Percentiles rank a stretch among this genome's conserved stretches.
phyloP scores from a whole-genome alignment of 2,113 vertebrate species.

The Leptobrachium ailaonicum region DNA sequence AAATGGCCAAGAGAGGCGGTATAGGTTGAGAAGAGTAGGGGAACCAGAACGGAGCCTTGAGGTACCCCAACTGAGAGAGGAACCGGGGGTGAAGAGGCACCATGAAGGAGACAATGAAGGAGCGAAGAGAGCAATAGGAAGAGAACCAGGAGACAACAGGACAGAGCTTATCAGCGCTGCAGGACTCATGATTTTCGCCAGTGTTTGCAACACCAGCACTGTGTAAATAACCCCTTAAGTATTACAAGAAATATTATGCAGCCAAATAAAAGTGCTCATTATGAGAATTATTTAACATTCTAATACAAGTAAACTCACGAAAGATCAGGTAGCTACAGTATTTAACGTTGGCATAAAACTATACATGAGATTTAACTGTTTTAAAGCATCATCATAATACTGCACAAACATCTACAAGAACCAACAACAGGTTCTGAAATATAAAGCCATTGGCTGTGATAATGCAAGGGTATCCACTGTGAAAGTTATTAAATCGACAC shows the following conservation, averaged over 20 bases:
- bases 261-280: neutral
- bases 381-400: neutral
- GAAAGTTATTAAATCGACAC: constrained; percentile 46
- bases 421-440: constrained; percentile 31
- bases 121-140: too few relatives aligned
- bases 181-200: too few relatives aligned
- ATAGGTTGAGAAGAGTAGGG: too few relatives aligned
- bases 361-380: neutral
- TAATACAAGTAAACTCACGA: neutral
- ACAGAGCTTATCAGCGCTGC: too few relatives aligned
- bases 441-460: constrained; percentile 32
- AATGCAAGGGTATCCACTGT: constrained; percentile 45
- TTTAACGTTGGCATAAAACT: neutral
- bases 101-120: too few relatives aligned
- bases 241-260: neutral
- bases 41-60: too few relatives aligned
- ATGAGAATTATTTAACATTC: neutral
- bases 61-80: too few relatives aligned
- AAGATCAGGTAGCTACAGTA: neutral
- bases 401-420: constrained; percentile 12
- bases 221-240: too few relatives aligned
- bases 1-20: too few relatives aligned
- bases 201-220: too few relatives aligned
- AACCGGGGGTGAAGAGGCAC: too few relatives aligned
- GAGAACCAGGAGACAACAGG: too few relatives aligned